Percentiles rank a stretch among this genome's conserved stretches.
These are phyloP conservation scores for Chalcis sispes DNA, from an alignment of 2,888 invertebrate species.

Conservation along the genomic window DNA sequence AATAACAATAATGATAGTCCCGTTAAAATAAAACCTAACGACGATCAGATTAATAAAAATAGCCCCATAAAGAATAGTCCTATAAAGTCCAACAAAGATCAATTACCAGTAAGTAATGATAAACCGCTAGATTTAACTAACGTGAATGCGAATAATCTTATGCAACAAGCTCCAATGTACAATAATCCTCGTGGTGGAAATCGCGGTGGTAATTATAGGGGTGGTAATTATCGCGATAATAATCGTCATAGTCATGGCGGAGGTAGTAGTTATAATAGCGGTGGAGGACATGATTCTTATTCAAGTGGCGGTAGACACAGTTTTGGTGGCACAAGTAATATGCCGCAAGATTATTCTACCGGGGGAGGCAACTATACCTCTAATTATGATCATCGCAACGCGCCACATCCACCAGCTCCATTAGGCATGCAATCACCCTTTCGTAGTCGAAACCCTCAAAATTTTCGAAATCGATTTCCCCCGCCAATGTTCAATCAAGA, in stretches of 20 bases:
- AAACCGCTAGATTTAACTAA: constrained; percentile 66
- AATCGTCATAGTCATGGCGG: constrained; percentile 74
- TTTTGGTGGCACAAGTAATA: constrained; percentile 71
- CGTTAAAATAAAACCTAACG: too few species aligned
- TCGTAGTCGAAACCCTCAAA: constrained; percentile 69
- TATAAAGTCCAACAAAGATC: constrained; percentile 55
- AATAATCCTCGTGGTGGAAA: constrained; percentile 79
- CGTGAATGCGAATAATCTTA: constrained; percentile 66
- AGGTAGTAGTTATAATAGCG: constrained; percentile 71
- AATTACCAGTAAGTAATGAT: constrained; percentile 14
- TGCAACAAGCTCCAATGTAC: constrained; percentile 81
- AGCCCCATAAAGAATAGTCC: constrained; percentile 67
- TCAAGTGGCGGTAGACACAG: constrained; percentile 68
- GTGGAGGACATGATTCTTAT: constrained; percentile 61
- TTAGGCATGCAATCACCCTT: constrained; percentile 64
- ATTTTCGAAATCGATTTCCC: constrained; percentile 65
- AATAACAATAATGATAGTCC: constrained; percentile 59
- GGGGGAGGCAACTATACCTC: constrained; percentile 66
- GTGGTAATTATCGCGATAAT: constrained; percentile 74
- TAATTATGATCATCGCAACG: constrained; percentile 65
- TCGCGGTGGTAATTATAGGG: constrained; percentile 66
- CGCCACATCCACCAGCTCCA: constrained; percentile 61
- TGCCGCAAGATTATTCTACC: constrained; percentile 61
- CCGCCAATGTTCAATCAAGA: constrained; percentile 45
- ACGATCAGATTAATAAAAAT: constrained; percentile 63